Conservation (phyloP, 2,888 invertebrate genomes). For the Cataglyphis altisquamis region DNA sequence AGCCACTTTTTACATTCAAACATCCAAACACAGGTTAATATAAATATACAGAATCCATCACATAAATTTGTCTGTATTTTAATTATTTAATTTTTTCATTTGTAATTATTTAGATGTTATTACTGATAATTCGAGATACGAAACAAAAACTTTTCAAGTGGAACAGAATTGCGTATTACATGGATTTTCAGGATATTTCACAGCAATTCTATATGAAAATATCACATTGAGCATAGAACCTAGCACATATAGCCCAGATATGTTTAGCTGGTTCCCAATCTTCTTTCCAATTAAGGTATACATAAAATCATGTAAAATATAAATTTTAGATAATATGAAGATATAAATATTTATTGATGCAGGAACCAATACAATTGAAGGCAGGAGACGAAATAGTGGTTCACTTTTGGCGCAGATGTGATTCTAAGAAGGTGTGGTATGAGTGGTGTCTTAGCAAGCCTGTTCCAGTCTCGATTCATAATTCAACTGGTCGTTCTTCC, state of each 20-base stretch:
- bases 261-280: conserved; percentile 99
- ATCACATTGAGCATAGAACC: conserved; percentile 96
- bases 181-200: conserved; percentile 98
- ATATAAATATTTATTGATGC: conserved; percentile 62
- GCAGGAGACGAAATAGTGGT: conserved; percentile 91
- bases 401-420: conserved; percentile 95
- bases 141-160: conserved; percentile 90
- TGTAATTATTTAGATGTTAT: conserved; percentile 80
- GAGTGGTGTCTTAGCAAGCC: conserved; percentile 95
- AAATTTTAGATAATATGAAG: neutral
- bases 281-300: conserved; percentile 95
- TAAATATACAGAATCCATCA: conserved; percentile 29
- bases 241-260: conserved; percentile 94
- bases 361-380: conserved; percentile 92
- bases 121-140: conserved; percentile 92
- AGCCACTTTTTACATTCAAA: conserved; percentile 94
- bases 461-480: conserved; percentile 88
- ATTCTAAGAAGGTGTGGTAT: conserved; percentile 96
- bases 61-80: neutral
- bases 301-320: conserved; percentile 39
- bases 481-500: conserved; percentile 92
- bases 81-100: conserved; percentile 1
- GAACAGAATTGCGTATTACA: conserved; percentile 93
- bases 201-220: conserved; percentile 94
- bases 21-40: conserved; percentile 93